Base-by-base conservation (phyloP, 2,797 vertebrate genomes). In the Coluber constrictor region DNA sequence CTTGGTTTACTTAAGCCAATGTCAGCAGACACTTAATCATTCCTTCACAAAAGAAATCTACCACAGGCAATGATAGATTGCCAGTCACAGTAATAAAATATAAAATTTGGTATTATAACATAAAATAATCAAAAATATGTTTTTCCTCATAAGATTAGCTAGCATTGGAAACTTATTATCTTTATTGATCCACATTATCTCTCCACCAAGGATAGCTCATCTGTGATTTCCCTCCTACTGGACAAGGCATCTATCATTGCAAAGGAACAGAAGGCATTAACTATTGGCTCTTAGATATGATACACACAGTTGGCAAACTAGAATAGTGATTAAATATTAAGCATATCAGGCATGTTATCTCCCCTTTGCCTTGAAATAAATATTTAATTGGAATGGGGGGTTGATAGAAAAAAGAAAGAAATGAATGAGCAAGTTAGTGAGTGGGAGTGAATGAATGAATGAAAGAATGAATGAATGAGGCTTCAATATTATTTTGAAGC, bases 311-410 rank as follows among this genome's bases (percentile, higher is more conserved):
- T 93, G 90, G 86, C 91, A 94, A 0, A 2, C 88, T 94, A 92
- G 92, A 94, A 88, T 91, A 66, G 86, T 95, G 93, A 96, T 97
- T 95, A 96, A 97, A 94, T 97, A 96, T 95, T 96, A 95, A 96
- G 91, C 95, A 94, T 83, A 96, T 79, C 91, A 96, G 95, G 95
- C 54, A 83, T 87, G 96, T 94, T 96, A 95, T 94, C 96, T 96
- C 94, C 95, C 93, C 92, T 96, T 94, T 95, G 94, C 91, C 96
- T 95, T 93, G 95, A 96, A 97, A 90, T 94, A 94, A 95, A 93
- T 94, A 74, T 95, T 96, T 95, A 95, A 96, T 95, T 97, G 96
- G 93, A 95, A 96, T 57, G 47, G 70, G 66, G 10, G 60, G 23
- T 23, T 25, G 10, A 12, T 18, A 32, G 43, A 91, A 89, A 94